A percentile compares a stretch with the other conserved stretches of the same genome.
phyloP scores from a whole-genome alignment of 2,888 invertebrate genomes.

The Tachina grossa region DNA sequence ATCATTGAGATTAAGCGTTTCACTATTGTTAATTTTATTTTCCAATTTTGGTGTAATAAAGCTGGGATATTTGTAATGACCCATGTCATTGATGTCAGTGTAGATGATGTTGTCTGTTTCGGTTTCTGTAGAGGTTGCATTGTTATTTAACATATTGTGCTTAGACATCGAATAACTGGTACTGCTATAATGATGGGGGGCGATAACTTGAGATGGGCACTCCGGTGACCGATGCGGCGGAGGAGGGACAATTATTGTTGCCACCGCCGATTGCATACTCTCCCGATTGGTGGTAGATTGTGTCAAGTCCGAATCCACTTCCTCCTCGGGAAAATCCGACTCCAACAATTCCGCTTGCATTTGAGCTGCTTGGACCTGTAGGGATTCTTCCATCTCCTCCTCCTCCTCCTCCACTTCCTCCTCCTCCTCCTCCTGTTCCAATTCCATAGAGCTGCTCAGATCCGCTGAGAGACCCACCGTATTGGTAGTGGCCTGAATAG shows the following conservation, averaged over 20 bases:
- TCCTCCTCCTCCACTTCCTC: conserved; percentile 76
- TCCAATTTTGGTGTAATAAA: conserved; percentile 77
- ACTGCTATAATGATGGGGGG: conserved; percentile 83
- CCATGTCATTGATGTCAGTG: conserved; percentile 82
- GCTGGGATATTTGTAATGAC: conserved; percentile 80
- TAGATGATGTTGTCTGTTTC: conserved; percentile 83
- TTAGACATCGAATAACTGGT: conserved; percentile 84
- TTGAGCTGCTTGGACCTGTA: conserved; percentile 81
- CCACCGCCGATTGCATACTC: conserved; percentile 81
- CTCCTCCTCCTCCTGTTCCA: conserved; percentile 82
- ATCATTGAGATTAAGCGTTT: conserved; percentile 80
- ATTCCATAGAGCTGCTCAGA: conserved; percentile 83
- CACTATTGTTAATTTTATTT: conserved; percentile 80
- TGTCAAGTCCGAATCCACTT: conserved; percentile 83
- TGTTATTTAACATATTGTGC: conserved; percentile 81
- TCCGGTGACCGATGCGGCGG: conserved; percentile 82
- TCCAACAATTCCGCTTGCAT: conserved; percentile 82
- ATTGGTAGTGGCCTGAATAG: conserved; percentile 79
- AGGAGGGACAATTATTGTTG: conserved; percentile 81
- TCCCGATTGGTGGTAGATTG: conserved; percentile 84
- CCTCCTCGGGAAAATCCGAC: conserved; percentile 82
- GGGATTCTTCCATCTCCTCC: conserved; percentile 79
- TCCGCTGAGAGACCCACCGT: conserved; percentile 82
- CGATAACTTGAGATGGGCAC: conserved; percentile 82
- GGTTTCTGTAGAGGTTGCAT: conserved; percentile 81